Percentiles rank a stretch among this genome's conserved stretches.
phyloP scores from a whole-genome alignment of 2,888 invertebrate species.

The Meiosimyza decipiens region DNA sequence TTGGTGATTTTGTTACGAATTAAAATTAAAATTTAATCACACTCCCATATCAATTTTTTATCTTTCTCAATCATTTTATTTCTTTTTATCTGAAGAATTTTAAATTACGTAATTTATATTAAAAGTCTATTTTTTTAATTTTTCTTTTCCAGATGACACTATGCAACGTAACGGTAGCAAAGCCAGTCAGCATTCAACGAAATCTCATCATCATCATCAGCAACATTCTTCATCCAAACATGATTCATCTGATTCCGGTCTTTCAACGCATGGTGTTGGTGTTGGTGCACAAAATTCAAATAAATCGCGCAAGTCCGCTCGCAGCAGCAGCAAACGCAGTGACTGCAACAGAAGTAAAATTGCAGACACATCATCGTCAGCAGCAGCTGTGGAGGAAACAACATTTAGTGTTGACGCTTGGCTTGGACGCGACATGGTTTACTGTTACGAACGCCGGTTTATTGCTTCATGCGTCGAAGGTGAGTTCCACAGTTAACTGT shows the following conservation, averaged over 20 bases:
- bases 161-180: constrained; percentile 46
- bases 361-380: constrained; percentile 21
- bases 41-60: no score
- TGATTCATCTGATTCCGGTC: constrained; percentile 41
- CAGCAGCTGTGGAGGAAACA: constrained; percentile 31
- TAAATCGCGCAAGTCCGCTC: constrained; percentile 37
- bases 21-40: no score
- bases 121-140: constrained; percentile 18
- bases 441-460: constrained; percentile 51
- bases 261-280: constrained; percentile 32
- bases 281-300: constrained; percentile 41
- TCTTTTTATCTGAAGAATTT: no score
- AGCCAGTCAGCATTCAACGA: constrained; percentile 37
- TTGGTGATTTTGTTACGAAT: no score
- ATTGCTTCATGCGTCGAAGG: constrained; percentile 60
- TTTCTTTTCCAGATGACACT: constrained; percentile 50
- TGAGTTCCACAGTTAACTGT: constrained; percentile 44
- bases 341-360: constrained; percentile 21
- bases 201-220: constrained; percentile 34
- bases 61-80: no score
- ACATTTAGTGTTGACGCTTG: constrained; percentile 42
- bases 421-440: constrained; percentile 43
- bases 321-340: constrained; percentile 19
- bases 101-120: no score
- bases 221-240: constrained; percentile 38